Conservation (phyloP, 2,797 vertebrate species). For the Halcyon chelicuti region DNA sequence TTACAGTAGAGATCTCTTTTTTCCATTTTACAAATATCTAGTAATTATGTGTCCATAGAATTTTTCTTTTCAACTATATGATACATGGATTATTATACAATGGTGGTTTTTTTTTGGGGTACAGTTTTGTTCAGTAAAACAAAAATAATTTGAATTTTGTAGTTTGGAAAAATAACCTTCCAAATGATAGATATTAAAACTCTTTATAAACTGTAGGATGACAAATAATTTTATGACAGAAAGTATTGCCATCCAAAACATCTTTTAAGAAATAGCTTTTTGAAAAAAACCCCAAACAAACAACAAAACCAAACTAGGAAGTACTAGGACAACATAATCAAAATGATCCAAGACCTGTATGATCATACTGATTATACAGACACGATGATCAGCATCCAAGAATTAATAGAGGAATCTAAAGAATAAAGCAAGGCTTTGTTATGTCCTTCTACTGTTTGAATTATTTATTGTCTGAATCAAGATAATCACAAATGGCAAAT, state of each 20-base stretch:
- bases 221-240: background rate
- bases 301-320: background rate
- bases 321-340: background rate
- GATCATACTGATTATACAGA: background rate
- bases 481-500: background rate
- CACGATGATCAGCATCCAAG: background rate
- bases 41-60: background rate
- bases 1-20: background rate
- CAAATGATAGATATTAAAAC: background rate
- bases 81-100: background rate
- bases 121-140: background rate
- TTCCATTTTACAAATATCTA: background rate
- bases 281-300: background rate
- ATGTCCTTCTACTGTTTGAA: background rate
- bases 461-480: background rate
- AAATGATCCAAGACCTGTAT: background rate
- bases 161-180: background rate
- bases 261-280: background rate
- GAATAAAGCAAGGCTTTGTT: background rate
- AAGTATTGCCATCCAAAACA: background rate
- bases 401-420: background rate
- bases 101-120: background rate
- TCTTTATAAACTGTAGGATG: background rate
- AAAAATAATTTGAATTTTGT: background rate
- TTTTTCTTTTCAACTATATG: background rate